Evolutionary conservation across 2,797 vertebrate species (phyloP), one percentile per base, ranked within the genome.

Genomic region (Emydoidea blandingii): DNA sequence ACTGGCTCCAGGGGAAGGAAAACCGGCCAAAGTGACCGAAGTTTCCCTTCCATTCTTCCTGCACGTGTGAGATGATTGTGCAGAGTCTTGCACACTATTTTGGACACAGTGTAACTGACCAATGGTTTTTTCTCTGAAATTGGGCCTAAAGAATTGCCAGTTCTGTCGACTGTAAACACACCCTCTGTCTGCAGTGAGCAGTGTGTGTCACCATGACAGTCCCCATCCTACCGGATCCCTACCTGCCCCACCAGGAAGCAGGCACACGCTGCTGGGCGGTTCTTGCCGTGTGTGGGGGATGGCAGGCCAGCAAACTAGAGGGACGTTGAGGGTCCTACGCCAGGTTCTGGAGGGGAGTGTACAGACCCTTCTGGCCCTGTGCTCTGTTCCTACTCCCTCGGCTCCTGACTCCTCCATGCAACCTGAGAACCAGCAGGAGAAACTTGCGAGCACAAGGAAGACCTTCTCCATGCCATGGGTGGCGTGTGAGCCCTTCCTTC

Each of bases 21-120:
- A n/a, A 68, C 18, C 1, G 15, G 62, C 34, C 34, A 9, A n/a
- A 65, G 62, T 34, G n/a, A 19, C n/a, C 34, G 5, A n/a, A 6
- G 9, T 21, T 68, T 37, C 65, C 65, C 65, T 68, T n/a, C 18
- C n/a, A 21, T n/a, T 68, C n/a, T 68, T 68, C 65, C 65, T 9
- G 18, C 8, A 12, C 2, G n/a, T 6, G 62, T 8, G 2, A 19
- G 34, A 7, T 41, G n/a, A n/a, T 29, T 76, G 29, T 29, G 74
- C 74, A 47, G 25, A 7, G 25, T 14, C 19, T 27, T 25, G 6
- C 8, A 0, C 2, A 2, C 25, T 27, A 3, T 49, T 78, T 31
- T 8, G 7, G 7, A 29, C 44, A 16, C 27, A 3, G 25, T 15
- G 27, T 49, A 27, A 76, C 23, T 76, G 41, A 23, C 6, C 5